Conservation (phyloP, 2,113 vertebrate genomes). For the Trochalopteron elliotii region DNA sequence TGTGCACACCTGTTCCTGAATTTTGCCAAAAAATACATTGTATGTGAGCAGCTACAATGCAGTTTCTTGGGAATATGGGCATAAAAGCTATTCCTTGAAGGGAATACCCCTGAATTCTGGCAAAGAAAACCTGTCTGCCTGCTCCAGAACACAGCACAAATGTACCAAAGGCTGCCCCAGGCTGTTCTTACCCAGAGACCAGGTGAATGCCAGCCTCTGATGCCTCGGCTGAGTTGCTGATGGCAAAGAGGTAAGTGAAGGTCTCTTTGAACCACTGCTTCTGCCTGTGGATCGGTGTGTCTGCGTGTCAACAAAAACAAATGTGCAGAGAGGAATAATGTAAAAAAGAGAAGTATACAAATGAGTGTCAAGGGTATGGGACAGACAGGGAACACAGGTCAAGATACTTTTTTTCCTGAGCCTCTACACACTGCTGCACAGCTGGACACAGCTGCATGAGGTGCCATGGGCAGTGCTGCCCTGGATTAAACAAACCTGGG, state of each 20-base stretch:
- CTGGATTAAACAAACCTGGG: conserved; percentile 73
- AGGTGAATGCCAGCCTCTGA: conserved; percentile 84
- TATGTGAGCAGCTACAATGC: background rate
- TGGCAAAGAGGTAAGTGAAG: conserved; percentile 81
- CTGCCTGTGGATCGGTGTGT: conserved; percentile 75
- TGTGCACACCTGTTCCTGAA: background rate
- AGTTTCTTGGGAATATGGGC: background rate
- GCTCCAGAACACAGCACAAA: background rate
- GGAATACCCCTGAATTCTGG: background rate
- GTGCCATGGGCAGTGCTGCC: background rate
- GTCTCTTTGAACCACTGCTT: conserved; percentile 87
- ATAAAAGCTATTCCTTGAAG: background rate
- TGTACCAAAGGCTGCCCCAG: background rate
- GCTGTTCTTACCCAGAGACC: conserved; percentile 84
- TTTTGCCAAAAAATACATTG: background rate
- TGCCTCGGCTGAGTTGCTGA: conserved; percentile 78
- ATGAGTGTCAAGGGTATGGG: background rate
- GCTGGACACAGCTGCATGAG: fast-evolving
- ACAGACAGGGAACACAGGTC: background rate
- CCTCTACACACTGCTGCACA: fast-evolving
- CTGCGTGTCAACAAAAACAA: conserved; percentile 63
- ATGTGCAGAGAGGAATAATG: background rate
- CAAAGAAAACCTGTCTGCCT: background rate
- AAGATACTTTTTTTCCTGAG: background rate
- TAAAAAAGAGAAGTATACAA: background rate